Conservation (phyloP, 1,140 invertebrate genomes). For the Cherax quadricarinatus region DNA sequence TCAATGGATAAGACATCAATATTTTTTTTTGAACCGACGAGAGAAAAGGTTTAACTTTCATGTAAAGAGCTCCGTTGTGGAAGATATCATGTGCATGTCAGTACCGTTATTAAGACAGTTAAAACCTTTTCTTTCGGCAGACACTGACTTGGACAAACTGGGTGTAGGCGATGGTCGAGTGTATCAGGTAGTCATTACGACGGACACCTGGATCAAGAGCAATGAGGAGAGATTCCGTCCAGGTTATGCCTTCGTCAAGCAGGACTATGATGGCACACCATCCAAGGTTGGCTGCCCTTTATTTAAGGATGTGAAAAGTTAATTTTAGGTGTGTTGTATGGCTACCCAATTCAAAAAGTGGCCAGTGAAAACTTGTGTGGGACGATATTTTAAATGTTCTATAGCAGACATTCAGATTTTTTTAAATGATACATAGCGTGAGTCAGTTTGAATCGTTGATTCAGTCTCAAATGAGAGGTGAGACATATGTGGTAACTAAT, state of each 20-base stretch:
- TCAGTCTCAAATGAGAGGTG: background rate
- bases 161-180: background rate
- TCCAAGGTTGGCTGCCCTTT: background rate
- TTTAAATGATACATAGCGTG: no score
- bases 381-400: no score
- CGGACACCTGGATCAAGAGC: background rate
- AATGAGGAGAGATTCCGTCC: background rate
- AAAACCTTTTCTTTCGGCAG: background rate
- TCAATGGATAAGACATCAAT: no score
- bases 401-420: no score
- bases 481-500: no score
- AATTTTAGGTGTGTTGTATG: no score
- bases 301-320: no score
- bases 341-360: no score
- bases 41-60: no score
- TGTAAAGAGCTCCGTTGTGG: background rate
- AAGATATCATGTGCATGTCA: background rate
- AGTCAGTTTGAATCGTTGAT: no score
- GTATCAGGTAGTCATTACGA: slow-evolving; percentile 16
- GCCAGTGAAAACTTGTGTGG: no score
- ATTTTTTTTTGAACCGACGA: no score
- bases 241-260: background rate
- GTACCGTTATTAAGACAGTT: background rate
- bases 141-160: background rate
- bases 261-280: slow-evolving; percentile 14